Evolutionary conservation across 1,140 invertebrate genomes (phyloP).

Genomic region (Sitophilus oryzae): DNA sequence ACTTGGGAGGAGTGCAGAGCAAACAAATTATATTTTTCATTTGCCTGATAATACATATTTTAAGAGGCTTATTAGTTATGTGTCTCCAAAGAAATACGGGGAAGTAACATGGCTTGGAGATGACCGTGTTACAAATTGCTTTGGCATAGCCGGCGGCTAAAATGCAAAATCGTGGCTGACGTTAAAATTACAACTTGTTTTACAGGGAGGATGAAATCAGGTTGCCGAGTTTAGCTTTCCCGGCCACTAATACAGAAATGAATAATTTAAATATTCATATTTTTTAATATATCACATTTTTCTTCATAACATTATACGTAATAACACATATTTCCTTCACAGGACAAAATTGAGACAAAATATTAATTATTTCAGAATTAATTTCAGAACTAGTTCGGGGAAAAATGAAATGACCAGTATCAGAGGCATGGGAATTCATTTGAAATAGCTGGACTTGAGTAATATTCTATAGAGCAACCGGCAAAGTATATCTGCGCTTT

Average conservation of each 20-base stretch:
- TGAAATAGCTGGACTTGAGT: background rate
- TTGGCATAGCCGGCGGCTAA: slow-evolving; percentile 22
- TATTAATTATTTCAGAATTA: too few relatives aligned
- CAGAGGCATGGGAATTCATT: background rate
- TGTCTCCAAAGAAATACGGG: slow-evolving; percentile 23
- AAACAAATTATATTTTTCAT: background rate
- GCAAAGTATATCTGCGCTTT: background rate
- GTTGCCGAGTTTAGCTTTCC: background rate
- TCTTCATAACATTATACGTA: too few relatives aligned
- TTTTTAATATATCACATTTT: too few relatives aligned
- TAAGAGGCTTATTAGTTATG: slow-evolving; percentile 19
- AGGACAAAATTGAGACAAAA: too few relatives aligned
- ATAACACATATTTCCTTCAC: too few relatives aligned
- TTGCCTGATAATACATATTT: background rate
- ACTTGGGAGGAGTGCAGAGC: background rate
- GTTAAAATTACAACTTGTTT: slow-evolving; percentile 21
- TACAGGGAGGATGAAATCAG: background rate
- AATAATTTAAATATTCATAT: too few relatives aligned
- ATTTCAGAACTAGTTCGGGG: too few relatives aligned
- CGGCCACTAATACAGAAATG: background rate
- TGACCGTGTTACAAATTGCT: slow-evolving; percentile 24
- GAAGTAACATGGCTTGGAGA: slow-evolving; percentile 16
- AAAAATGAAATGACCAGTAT: background rate
- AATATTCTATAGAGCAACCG: background rate
- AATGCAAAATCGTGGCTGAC: slow-evolving; percentile 21